phyloP scores from a whole-genome alignment of 2,888 invertebrate genomes.

The Acronicta aceris region DNA sequence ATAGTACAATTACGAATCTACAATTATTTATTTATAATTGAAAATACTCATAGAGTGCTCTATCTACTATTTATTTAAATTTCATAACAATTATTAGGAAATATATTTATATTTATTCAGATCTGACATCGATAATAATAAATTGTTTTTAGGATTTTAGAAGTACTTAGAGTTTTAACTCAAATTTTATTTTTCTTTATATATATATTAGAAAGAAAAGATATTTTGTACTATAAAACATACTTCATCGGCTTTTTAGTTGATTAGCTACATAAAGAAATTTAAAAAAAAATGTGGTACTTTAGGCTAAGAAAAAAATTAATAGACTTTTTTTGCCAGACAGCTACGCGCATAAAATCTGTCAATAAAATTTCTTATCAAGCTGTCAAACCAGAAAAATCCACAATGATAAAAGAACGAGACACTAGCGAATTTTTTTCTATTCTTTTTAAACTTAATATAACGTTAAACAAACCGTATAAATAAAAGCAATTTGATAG shows the following conservation, averaged over 20 bases:
- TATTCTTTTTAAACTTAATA: no score
- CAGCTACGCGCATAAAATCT: no score
- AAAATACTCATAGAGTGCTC: conserved; percentile 56
- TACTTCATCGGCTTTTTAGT: conserved; percentile 12
- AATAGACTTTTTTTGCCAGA: no score
- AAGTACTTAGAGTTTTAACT: neutral
- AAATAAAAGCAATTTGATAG: no score
- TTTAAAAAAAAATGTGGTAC: no score
- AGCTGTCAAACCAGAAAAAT: no score
- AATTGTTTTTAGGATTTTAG: conserved; percentile 17
- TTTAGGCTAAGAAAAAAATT: no score
- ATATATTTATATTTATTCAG: conserved; percentile 14
- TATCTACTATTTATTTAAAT: conserved; percentile 58
- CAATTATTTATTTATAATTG: conserved; percentile 53
- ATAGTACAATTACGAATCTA: conserved; percentile 48
- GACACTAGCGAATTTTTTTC: no score
- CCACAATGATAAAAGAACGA: no score
- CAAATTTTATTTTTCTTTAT: neutral
- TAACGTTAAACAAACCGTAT: no score
- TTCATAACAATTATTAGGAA: conserved; percentile 52
- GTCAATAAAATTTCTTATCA: no score
- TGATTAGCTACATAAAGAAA: no score
- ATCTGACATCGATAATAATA: conserved; percentile 35
- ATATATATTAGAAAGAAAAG: neutral
- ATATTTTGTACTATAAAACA: conserved; percentile 13